These are phyloP conservation scores for Siniperca chuatsi DNA, from an alignment of 2,113 vertebrate species.

Conservation along the genomic window DNA sequence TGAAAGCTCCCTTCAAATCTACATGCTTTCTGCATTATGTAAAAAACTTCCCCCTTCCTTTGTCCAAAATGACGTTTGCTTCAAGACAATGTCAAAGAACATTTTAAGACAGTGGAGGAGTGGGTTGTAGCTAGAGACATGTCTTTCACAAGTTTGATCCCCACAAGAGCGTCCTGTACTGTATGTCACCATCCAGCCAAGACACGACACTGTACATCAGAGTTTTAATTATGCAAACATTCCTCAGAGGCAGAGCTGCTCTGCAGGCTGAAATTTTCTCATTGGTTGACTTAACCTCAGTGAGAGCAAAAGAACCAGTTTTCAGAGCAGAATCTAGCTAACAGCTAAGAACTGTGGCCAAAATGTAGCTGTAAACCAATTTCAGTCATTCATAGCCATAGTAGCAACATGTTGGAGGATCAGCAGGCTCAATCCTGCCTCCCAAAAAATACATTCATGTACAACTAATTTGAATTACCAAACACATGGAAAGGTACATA, in stretches of 20 bases:
- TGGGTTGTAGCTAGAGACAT: neutral
- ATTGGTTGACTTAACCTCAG: constrained; percentile 18
- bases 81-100: constrained; percentile 2
- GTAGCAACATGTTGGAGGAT: neutral
- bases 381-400: neutral
- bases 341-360: neutral
- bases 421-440: no score
- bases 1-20: constrained; percentile 51
- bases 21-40: constrained; percentile 52
- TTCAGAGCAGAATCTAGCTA: neutral
- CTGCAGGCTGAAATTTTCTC: constrained; percentile 29
- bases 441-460: no score
- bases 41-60: constrained; percentile 6
- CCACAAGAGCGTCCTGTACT: neutral
- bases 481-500: no score
- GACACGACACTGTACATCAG: constrained; percentile 43
- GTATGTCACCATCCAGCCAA: constrained; percentile 38
- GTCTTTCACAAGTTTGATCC: constrained; percentile 32
- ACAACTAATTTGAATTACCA: neutral
- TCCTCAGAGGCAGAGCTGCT: constrained; percentile 48
- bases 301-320: neutral
- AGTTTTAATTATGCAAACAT: constrained; percentile 59
- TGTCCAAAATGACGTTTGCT: constrained; percentile 34
- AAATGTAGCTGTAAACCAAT: neutral
- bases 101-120: neutral